These are phyloP conservation scores for Agrypnus murinus DNA, from an alignment of 2,888 invertebrate genomes.

Conservation along the genomic window DNA sequence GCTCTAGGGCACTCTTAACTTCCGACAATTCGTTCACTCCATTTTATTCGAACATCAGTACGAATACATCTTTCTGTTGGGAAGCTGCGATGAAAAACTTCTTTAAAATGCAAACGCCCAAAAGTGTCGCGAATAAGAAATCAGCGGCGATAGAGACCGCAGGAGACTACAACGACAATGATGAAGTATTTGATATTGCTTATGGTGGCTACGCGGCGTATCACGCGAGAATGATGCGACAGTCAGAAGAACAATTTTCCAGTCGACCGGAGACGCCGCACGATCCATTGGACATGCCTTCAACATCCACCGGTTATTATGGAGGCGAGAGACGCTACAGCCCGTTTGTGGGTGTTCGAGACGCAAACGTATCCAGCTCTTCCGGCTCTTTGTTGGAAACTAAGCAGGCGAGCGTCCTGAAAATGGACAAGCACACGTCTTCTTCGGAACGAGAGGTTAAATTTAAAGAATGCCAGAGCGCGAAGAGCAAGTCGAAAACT, in stretches of 20 bases:
- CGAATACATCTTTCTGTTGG: neutral
- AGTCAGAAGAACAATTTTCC: neutral
- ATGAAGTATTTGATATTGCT: neutral
- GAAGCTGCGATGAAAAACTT: neutral
- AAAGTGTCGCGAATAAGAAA: too few relatives aligned
- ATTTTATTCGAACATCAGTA: neutral
- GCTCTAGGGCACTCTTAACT: neutral
- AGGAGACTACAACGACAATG: neutral
- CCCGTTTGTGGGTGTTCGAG: neutral
- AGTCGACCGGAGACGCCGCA: neutral
- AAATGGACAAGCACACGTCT: neutral
- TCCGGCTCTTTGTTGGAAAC: neutral
- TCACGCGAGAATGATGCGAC: too few relatives aligned
- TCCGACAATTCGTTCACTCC: conserved; percentile 2
- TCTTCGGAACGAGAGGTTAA: too few relatives aligned
- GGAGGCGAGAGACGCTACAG: too few relatives aligned
- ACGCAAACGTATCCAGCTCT: neutral
- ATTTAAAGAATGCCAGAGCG: too few relatives aligned
- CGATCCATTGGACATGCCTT: conserved; percentile 2
- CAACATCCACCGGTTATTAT: conserved; percentile 21
- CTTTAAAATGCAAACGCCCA: neutral
- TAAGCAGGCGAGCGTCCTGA: neutral
- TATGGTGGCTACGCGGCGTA: neutral
- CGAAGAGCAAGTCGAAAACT: too few relatives aligned
- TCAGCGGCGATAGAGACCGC: too few relatives aligned